Evolutionary conservation across 2,888 invertebrate genomes (phyloP).

Genomic region (Atethmia centrago): DNA sequence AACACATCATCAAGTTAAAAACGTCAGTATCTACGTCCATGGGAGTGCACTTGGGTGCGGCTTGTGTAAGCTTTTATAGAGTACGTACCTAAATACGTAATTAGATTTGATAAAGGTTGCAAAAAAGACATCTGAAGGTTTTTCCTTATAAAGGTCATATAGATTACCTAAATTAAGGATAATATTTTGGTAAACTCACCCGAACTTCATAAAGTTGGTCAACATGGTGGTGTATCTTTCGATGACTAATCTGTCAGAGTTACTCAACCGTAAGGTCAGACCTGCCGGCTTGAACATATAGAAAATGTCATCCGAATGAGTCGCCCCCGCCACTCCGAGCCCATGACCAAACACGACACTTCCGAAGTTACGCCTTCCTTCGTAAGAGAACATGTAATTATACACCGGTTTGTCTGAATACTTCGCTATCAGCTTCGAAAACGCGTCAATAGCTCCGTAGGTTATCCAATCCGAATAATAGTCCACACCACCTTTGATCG

Average conservation of each 20-base stretch:
- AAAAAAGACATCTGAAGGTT: background rate
- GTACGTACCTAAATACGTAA: background rate
- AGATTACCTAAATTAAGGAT: background rate
- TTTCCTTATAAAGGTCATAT: background rate
- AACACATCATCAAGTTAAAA: background rate
- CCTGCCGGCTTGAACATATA: constrained; percentile 85
- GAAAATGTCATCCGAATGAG: constrained; percentile 85
- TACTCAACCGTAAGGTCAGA: constrained; percentile 69
- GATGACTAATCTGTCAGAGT: constrained; percentile 76
- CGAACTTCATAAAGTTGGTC: constrained; percentile 83
- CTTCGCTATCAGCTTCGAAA: constrained; percentile 75
- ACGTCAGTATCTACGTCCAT: background rate
- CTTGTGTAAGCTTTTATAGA: background rate
- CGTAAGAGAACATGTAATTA: constrained; percentile 82
- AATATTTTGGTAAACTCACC: constrained; percentile 58
- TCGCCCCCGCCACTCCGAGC: constrained; percentile 71
- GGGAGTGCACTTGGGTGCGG: background rate
- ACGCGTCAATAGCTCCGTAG: constrained; percentile 77
- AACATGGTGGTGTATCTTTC: constrained; percentile 81
- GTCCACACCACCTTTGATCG: constrained; percentile 71
- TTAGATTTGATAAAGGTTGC: background rate
- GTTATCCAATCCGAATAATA: constrained; percentile 85
- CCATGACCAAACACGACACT: constrained; percentile 73
- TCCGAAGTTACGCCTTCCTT: constrained; percentile 82
- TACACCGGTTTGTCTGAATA: constrained; percentile 79